phyloP scores from a whole-genome alignment of 2,888 invertebrate genomes.

The Lymantria dispar region DNA sequence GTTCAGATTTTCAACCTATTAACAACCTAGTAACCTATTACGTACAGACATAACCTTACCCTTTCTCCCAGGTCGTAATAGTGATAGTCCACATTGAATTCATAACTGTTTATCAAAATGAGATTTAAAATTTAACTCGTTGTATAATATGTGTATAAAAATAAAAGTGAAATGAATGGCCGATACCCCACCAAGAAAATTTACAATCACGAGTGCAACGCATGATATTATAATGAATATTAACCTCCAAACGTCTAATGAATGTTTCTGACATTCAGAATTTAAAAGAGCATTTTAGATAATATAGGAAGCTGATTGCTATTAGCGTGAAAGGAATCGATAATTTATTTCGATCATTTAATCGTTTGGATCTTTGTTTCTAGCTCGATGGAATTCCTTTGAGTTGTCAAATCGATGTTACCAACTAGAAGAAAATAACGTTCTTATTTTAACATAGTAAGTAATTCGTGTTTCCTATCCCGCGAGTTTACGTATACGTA shows the following conservation, averaged over 20 bases:
- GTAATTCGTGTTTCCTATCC: too few relatives aligned
- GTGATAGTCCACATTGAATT: too few relatives aligned
- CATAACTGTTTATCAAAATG: background rate
- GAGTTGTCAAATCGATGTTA: too few relatives aligned
- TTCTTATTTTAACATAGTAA: too few relatives aligned
- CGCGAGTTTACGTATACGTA: too few relatives aligned
- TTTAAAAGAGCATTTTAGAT: conserved; percentile 21
- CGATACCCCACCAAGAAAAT: conserved; percentile 10
- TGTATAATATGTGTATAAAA: conserved; percentile 6
- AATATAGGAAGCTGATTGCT: background rate
- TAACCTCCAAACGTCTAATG: conserved; percentile 22
- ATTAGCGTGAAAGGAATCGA: background rate
- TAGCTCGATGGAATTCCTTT: background rate
- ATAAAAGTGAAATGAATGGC: conserved; percentile 7
- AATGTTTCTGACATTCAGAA: conserved; percentile 27
- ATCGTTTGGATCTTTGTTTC: background rate
- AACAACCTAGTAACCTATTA: too few relatives aligned
- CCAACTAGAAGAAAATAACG: too few relatives aligned
- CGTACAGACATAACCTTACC: too few relatives aligned
- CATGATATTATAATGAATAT: conserved; percentile 17
- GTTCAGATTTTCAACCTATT: too few relatives aligned
- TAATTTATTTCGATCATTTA: background rate
- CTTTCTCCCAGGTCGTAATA: too few relatives aligned
- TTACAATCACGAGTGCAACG: conserved; percentile 21
- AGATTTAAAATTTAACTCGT: background rate